phyloP scores from a whole-genome alignment of 1,140 invertebrate species.

The Tetramorium simillimum region DNA sequence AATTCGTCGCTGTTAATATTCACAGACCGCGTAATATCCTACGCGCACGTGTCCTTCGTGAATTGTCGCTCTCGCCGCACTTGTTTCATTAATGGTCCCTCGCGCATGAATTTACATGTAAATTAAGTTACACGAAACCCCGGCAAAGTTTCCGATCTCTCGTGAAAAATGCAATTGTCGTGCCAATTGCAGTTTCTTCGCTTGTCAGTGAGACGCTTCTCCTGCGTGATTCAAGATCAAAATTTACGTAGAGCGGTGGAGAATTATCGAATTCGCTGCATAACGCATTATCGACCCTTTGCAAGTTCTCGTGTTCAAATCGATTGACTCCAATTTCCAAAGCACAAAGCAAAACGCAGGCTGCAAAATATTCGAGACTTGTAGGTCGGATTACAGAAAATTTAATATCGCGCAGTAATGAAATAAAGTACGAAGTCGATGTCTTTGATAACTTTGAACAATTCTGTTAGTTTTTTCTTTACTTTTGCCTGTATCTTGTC shows the following conservation, averaged over 20 bases:
- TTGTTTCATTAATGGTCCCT: slow-evolving; percentile 14
- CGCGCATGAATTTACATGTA: slow-evolving; percentile 53
- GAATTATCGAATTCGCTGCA: not conserved
- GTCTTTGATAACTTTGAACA: not conserved
- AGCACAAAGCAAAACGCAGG: not conserved
- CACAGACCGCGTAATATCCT: not conserved
- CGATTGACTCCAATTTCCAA: not conserved
- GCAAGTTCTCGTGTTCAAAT: not conserved
- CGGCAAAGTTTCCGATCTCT: slow-evolving; percentile 41
- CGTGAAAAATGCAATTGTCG: slow-evolving; percentile 27
- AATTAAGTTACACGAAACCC: slow-evolving; percentile 19
- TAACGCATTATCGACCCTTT: slow-evolving; percentile 17
- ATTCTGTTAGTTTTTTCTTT: not conserved
- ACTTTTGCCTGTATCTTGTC: slow-evolving; percentile 39
- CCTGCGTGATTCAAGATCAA: not conserved
- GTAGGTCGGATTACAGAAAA: not conserved
- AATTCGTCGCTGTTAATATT: not conserved
- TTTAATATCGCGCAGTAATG: slow-evolving; percentile 14
- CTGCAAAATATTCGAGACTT: not conserved
- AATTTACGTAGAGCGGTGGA: not conserved
- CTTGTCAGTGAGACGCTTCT: not conserved
- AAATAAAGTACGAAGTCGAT: not conserved
- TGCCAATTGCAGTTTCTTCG: not conserved
- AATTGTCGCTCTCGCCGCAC: slow-evolving; percentile 20
- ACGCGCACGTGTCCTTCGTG: not conserved